Evolutionary conservation across 2,888 invertebrate species (phyloP).

Genomic region (Kuschelorhynchus macadamiae): DNA sequence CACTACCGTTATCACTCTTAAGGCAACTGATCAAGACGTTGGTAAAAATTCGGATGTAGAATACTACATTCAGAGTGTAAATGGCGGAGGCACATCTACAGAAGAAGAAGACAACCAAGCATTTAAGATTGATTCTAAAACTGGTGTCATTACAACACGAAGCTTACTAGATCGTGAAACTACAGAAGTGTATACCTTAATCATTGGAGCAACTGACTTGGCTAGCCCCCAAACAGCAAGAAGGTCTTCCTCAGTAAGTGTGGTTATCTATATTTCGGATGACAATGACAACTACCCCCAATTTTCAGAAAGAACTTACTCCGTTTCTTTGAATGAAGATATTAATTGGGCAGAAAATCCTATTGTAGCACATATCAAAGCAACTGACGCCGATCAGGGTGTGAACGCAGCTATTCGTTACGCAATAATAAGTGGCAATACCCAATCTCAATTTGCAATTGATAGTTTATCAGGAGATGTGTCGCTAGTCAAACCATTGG

Average conservation of each 20-base stretch:
- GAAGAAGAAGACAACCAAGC: conserved; percentile 81
- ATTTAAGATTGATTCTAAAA: conserved; percentile 88
- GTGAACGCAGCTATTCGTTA: conserved; percentile 94
- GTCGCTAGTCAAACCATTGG: conserved; percentile 87
- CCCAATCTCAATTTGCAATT: conserved; percentile 93
- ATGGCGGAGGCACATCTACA: conserved; percentile 73
- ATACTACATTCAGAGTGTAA: conserved; percentile 82
- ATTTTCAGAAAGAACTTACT: conserved; percentile 91
- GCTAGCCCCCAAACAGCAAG: conserved; percentile 85
- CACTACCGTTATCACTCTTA: conserved; percentile 88
- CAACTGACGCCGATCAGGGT: conserved; percentile 93
- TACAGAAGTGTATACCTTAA: conserved; percentile 85
- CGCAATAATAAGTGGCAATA: conserved; percentile 96
- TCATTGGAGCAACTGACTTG: conserved; percentile 89
- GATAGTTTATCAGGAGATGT: conserved; percentile 94
- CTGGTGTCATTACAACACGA: conserved; percentile 89
- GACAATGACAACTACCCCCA: conserved; percentile 96
- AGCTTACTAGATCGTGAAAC: conserved; percentile 89
- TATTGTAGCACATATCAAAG: conserved; percentile 86
- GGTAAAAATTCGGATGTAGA: conserved; percentile 89
- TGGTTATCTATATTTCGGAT: conserved; percentile 86
- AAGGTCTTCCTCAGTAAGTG: conserved; percentile 84
- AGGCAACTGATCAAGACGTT: conserved; percentile 92
- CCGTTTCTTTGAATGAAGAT: conserved; percentile 90
- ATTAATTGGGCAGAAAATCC: conserved; percentile 88